A percentile compares a stretch with the other conserved stretches of the same genome.
phyloP scores from a whole-genome alignment of 2,113 vertebrate species.

The Phocoena phocoena region DNA sequence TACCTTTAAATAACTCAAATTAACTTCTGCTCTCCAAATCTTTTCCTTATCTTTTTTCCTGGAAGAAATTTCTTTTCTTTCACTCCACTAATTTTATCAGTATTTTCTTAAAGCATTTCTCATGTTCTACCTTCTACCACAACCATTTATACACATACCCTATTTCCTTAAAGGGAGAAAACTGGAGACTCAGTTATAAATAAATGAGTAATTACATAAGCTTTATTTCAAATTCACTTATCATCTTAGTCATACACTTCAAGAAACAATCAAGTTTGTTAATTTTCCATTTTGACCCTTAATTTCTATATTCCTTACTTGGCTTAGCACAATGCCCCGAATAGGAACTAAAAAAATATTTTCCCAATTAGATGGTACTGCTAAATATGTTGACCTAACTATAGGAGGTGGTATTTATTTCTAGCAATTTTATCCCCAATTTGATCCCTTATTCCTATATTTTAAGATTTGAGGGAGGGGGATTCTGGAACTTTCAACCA shows the following conservation, averaged over 20 bases:
- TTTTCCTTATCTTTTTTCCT: background rate
- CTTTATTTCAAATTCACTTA: constrained; percentile 10
- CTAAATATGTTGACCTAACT: constrained; percentile 10
- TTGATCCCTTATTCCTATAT: background rate
- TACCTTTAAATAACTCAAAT: constrained; percentile 5
- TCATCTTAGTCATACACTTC: background rate
- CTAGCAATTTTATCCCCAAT: background rate
- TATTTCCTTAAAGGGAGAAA: background rate
- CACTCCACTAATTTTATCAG: background rate
- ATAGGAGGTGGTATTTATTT: background rate
- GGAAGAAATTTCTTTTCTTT: background rate
- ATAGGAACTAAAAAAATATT: constrained; percentile 44
- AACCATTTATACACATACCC: background rate
- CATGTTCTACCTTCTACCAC: background rate
- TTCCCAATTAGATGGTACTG: constrained; percentile 21
- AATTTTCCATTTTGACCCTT: constrained; percentile 10
- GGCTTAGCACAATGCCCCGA: background rate
- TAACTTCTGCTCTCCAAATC: background rate
- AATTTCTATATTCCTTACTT: background rate
- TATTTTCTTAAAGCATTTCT: background rate
- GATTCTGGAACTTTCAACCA: background rate
- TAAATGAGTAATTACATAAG: background rate
- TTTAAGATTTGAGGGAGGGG: background rate
- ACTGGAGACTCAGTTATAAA: background rate
- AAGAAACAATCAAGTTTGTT: background rate